Evolutionary conservation across 2,797 vertebrate species (phyloP), one percentile per base, ranked within the genome.

Genomic region (Neopelma chrysocephalum): DNA sequence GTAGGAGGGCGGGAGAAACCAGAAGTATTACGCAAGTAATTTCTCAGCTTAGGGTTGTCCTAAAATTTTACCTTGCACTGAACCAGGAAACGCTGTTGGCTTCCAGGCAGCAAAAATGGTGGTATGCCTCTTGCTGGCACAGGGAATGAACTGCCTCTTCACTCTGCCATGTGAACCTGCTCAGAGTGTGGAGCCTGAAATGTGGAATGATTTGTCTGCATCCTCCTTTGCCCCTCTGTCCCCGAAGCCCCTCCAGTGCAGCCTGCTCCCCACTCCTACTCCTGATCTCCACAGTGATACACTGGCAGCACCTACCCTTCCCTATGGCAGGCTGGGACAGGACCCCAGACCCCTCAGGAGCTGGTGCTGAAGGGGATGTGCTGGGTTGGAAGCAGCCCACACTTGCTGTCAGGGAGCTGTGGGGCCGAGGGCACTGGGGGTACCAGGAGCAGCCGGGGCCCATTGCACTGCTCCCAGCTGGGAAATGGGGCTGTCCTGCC

Each of bases 81-180:
- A 93, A 89, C 60, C 69, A 87, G 65, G 61, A 94, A 93, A 64
- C 17, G 19, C 4, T 4, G 2, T 43, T 71, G 61, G 19, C 16
- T 83, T n/a, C n/a, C 3, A 2, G 60, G 32, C 9, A 81, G 45
- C 26, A 86, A 42, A 77, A 86, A 40, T 7, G 2, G 6, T 50
- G 57, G 12, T 40, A 17, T 73, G 26, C 31, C 27, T 66, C 42
- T 82, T 82, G 48, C 16, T 3, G 4, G 42, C 23, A 75, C 0
- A 0, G 11, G 29, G 19, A 81, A 51, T 0, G 3, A 73, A 16
- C 0, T 0, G 43, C 40, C 47, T 65, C 42, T n/a, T 38, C 0
- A 0, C 32, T 32, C 69, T 57, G 29, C 53, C 32, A 32, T 0
- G 0, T 3, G 0, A 61, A 58, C 34, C 60, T 32, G 15, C 51